These are phyloP conservation scores for Sceloporus undulatus DNA, from an alignment of 2,113 vertebrate genomes.

Conservation along the genomic window DNA sequence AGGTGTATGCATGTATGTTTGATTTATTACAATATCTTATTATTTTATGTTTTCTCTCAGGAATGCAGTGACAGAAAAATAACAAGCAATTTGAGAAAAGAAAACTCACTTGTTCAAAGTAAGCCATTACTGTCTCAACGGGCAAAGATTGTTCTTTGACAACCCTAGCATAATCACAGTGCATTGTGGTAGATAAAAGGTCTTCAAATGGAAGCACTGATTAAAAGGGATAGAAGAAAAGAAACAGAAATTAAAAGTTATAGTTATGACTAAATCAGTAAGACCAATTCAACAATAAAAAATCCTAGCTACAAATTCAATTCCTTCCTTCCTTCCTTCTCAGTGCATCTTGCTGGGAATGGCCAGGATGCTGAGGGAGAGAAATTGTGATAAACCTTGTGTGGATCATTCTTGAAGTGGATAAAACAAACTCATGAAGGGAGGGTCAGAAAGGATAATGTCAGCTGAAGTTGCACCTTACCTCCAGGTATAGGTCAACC, in stretches of 20 bases:
- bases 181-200: neutral
- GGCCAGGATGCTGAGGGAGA: neutral
- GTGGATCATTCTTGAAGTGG: neutral
- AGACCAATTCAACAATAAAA: neutral
- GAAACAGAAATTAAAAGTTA: neutral
- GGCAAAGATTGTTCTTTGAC: neutral
- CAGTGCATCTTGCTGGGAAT: neutral
- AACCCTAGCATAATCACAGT: neutral
- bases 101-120: accelerated
- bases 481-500: no score
- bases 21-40: neutral
- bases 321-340: neutral
- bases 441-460: no score
- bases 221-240: neutral
- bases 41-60: constrained; percentile 9
- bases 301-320: neutral
- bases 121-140: constrained; percentile 5
- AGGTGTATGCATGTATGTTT: neutral
- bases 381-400: neutral
- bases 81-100: accelerated
- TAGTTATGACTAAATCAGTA: neutral
- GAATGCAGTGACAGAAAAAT: neutral
- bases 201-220: neutral
- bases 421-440: neutral
- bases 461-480: neutral